Evolutionary conservation across 2,113 vertebrate species (phyloP).

Genomic region (Holacanthus passer): DNA sequence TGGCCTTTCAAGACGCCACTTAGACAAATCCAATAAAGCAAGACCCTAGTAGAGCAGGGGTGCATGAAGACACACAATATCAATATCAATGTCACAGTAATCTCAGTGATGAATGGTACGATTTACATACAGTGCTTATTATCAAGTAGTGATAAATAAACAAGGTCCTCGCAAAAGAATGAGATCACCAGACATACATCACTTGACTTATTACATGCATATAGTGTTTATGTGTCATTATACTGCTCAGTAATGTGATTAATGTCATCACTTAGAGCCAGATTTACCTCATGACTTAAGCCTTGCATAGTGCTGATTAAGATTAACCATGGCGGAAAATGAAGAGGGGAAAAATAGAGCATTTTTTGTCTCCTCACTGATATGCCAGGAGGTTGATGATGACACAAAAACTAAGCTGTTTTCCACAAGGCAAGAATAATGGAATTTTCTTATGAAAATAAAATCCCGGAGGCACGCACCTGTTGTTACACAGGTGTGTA

Average conservation of each 20-base stretch:
- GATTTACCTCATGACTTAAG: constrained; percentile 39
- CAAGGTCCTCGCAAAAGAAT: constrained; percentile 21
- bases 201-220: constrained; percentile 46
- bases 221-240: constrained; percentile 50
- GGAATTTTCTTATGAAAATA: not conserved
- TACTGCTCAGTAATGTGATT: constrained; percentile 48
- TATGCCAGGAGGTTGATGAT: constrained; percentile 1
- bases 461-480: not conserved
- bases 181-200: constrained; percentile 53
- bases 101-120: constrained; percentile 53
- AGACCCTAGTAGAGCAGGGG: not conserved
- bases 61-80: constrained; percentile 17
- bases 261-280: constrained; percentile 41
- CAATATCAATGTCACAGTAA: constrained; percentile 33
- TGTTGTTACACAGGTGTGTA: not conserved
- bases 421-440: not conserved
- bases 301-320: constrained; percentile 38
- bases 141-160: constrained; percentile 58
- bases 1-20: constrained; percentile 8
- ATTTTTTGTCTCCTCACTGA: not conserved
- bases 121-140: constrained; percentile 57
- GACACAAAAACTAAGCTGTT: not conserved
- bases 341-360: not conserved
- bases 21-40: constrained; percentile 17
- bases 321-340: constrained; percentile 30